Evolutionary conservation across 30 jellyfish, hydroid and myxozoan species (phyloP).

Genomic region (Turritopsis dohrnii): DNA sequence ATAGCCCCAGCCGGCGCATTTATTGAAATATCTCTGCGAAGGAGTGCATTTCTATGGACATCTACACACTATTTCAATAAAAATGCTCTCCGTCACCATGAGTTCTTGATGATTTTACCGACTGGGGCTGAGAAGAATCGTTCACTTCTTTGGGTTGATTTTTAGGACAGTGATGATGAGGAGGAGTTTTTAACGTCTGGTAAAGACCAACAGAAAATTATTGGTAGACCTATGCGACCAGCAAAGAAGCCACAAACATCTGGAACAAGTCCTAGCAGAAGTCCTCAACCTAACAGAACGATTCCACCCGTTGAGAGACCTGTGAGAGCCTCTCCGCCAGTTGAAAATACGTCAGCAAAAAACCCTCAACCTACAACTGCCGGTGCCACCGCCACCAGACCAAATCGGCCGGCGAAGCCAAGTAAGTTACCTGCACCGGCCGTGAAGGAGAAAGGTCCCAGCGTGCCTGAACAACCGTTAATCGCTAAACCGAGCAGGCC

Average conservation of each 20-base stretch:
- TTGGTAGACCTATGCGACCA: neutral
- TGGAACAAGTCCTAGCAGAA: neutral
- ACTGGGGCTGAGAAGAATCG: neutral
- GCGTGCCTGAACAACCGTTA: neutral
- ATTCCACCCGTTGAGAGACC: conserved; percentile 28
- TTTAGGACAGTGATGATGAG: conserved; percentile 25
- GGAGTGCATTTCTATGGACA: no score
- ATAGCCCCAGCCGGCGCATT: no score
- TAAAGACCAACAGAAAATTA: neutral
- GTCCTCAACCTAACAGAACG: neutral
- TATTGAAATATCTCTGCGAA: no score
- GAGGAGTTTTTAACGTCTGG: neutral
- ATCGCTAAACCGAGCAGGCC: conserved; percentile 27
- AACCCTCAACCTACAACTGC: neutral
- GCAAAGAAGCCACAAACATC: neutral
- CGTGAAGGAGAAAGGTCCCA: neutral
- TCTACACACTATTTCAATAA: no score
- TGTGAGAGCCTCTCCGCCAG: conserved; percentile 18
- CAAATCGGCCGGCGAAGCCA: conserved; percentile 2
- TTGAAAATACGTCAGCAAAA: neutral
- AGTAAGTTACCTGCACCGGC: neutral
- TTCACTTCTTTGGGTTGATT: neutral
- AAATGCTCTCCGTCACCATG: neutral
- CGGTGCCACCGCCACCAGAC: conserved; percentile 12
- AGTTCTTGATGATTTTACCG: neutral